Conservation (phyloP, 1,140 invertebrate genomes). For the Laupala kohalensis region DNA sequence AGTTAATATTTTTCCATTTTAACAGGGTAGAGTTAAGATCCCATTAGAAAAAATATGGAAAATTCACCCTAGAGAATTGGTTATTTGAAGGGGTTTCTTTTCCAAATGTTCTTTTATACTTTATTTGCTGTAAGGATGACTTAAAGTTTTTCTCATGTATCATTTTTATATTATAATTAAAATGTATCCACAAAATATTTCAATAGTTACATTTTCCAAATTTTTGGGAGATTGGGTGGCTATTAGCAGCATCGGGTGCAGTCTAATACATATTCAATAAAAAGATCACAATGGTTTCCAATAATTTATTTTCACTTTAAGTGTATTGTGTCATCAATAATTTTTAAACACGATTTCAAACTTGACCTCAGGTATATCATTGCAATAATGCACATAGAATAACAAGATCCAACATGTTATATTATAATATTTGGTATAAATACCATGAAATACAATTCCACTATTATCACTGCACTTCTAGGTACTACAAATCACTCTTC, state of each 20-base stretch:
- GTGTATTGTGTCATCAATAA: neutral
- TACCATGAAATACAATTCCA: neutral
- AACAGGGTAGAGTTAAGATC: no score
- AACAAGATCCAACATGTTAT: neutral
- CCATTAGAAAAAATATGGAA: no score
- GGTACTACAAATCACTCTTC: no score
- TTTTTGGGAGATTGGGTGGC: neutral
- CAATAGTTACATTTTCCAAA: neutral
- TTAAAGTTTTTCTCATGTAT: neutral
- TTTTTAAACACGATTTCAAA: neutral
- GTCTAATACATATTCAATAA: neutral
- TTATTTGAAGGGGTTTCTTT: neutral
- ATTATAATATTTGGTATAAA: neutral
- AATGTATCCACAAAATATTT: neutral
- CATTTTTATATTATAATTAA: neutral
- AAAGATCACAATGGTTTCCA: neutral
- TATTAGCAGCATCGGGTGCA: no score
- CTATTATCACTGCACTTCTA: neutral
- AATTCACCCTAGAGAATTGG: no score
- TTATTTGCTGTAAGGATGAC: neutral
- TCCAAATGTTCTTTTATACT: neutral
- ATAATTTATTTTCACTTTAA: neutral
- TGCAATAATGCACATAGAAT: neutral
- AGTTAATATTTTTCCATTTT: no score
- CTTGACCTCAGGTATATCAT: neutral